A percentile compares a stretch with the other conserved stretches of the same genome.
Conservation (phyloP, 2,113 vertebrate species). For the Girardinichthys multiradiatus region DNA sequence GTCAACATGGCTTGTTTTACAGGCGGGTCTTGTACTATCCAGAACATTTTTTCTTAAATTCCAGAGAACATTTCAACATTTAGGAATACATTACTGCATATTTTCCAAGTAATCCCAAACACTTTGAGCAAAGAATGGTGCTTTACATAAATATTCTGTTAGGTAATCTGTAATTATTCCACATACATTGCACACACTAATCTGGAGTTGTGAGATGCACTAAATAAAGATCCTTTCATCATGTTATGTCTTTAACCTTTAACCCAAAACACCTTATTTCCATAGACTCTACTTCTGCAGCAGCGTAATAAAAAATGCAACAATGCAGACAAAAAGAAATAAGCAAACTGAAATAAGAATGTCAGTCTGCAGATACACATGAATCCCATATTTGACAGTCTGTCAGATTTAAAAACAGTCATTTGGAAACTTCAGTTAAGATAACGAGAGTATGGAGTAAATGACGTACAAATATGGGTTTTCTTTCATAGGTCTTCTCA, state of each 20-base stretch:
- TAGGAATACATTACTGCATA: not conserved
- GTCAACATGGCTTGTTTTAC: not conserved
- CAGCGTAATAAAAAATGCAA: no score
- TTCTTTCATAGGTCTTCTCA: slow-evolving; percentile 83
- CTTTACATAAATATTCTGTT: no score
- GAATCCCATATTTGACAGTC: not conserved
- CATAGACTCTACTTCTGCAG: no score
- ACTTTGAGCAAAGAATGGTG: no score
- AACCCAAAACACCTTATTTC: no score
- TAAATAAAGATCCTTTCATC: no score
- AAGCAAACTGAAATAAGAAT: not conserved
- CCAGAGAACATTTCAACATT: not conserved
- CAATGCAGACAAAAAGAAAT: no score
- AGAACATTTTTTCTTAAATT: not conserved
- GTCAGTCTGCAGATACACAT: not conserved
- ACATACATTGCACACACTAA: no score
- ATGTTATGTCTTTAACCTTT: no score
- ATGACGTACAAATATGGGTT: slow-evolving; percentile 90
- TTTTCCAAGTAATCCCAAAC: no score
- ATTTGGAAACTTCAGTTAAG: not conserved
- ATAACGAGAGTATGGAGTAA: not conserved
- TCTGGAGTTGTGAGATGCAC: no score
- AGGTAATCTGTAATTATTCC: no score
- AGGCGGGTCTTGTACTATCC: not conserved
- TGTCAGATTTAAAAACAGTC: not conserved